Base-by-base conservation (phyloP, 2,888 invertebrate genomes). In the Diaphora mendica region DNA sequence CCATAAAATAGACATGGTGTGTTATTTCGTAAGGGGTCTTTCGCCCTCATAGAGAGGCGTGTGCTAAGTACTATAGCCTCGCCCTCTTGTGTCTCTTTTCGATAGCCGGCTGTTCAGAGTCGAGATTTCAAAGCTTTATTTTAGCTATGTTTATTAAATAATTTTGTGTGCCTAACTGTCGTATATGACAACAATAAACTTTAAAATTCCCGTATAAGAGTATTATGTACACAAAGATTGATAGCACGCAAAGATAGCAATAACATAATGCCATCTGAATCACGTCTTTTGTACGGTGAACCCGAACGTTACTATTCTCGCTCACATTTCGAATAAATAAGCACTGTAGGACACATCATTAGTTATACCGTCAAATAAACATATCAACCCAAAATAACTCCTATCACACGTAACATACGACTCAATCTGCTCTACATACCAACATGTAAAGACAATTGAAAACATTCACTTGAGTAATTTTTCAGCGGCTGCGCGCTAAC, bases 401-500 rank as follows among this genome's bases (percentile, higher is more conserved):
- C 80, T 88, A 85, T 82, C 71, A 42, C 77, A 86, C 80, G 81
- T 84, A 86, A 78, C 81, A 83, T 89, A 92, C 87, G 87, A 88
- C 87, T 91, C 89, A 90, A 90, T 91, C 90, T 90, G 87, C 87
- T 85, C 76, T 78, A 85, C 75, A 77, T 64, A 77, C 75, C 75
- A 77, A 79, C 78, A 73, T 79, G 78, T 79, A 79, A 78, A 82
- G 78, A 85, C 83, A 85, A 86, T 87, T 85, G 86, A 84, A 86
- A 82, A 83, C 83, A 85, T 85, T 82, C 78, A 84, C 81, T 77
- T 77, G 78, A 75, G 82, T 85, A 84, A 89, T 89, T 89, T 90
- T 90, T 91, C 89, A 90, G 87, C 83, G 80, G 77, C 70, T 67
- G 81, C 75, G 77, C 78, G 72, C 79, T 78, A 79, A 73, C 73